These are phyloP conservation scores for Machaerirhynchus nigripectus DNA, from an alignment of 2,113 vertebrate species.

Conservation along the genomic window DNA sequence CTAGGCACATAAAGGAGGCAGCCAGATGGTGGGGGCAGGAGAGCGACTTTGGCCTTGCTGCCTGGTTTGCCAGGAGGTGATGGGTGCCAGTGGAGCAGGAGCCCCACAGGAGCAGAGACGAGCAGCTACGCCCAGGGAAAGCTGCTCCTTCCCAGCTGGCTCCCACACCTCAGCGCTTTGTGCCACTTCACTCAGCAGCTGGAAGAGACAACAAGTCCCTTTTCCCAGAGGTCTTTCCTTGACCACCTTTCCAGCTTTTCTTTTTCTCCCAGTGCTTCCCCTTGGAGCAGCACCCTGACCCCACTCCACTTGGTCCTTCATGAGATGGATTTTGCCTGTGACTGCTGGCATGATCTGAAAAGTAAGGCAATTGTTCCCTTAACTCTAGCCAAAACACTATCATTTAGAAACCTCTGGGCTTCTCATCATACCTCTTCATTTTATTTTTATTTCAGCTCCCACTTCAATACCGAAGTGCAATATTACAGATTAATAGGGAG, in stretches of 20 bases:
- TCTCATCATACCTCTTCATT: neutral
- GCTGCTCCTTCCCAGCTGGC: neutral
- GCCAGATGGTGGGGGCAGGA: neutral
- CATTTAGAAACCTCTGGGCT: neutral
- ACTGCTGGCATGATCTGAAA: neutral
- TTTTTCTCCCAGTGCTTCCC: neutral
- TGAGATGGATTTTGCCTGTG: neutral
- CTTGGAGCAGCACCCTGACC: neutral
- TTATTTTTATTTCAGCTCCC: neutral
- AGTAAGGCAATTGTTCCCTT: neutral
- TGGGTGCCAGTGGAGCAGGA: no score
- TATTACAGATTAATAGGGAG: neutral
- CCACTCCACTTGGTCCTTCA: neutral
- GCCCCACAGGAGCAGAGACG: neutral
- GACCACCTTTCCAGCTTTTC: neutral
- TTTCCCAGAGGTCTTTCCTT: neutral
- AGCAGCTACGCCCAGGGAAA: accelerated
- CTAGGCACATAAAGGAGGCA: neutral
- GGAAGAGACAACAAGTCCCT: neutral
- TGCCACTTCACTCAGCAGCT: neutral
- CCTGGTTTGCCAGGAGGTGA: neutral
- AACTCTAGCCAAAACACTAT: neutral
- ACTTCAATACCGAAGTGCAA: neutral
- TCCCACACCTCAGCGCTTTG: neutral
- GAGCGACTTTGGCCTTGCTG: neutral